phyloP scores from a whole-genome alignment of 2,113 vertebrate species.

The Lamprologus lemairii region DNA sequence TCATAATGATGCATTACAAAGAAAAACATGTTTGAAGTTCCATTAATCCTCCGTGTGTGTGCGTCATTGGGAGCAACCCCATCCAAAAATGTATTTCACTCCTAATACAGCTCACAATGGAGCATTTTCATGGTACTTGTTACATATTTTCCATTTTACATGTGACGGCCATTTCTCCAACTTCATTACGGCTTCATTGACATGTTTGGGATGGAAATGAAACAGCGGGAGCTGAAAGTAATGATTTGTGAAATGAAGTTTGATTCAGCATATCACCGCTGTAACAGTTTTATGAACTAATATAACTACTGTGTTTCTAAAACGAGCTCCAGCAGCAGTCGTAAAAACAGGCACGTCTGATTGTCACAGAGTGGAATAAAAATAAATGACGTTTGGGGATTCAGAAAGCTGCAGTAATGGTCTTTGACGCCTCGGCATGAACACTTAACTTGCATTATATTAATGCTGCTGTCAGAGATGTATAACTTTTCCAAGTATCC shows the following conservation, averaged over 20 bases:
- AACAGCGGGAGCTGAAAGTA: conserved; percentile 38
- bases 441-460: not conserved
- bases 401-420: not conserved
- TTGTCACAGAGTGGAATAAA: not conserved
- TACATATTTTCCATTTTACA: conserved; percentile 60
- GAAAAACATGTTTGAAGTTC: conserved; percentile 67
- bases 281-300: conserved; percentile 25
- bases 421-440: not conserved
- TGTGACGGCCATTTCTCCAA: conserved; percentile 22
- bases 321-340: not conserved
- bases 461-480: not conserved
- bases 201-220: conserved; percentile 30
- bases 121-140: conserved; percentile 42
- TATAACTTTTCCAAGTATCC: not conserved
- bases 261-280: conserved; percentile 21
- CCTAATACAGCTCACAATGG: conserved; percentile 41
- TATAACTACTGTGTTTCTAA: not conserved
- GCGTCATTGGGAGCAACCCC: conserved; percentile 52
- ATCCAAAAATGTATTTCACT: conserved; percentile 44
- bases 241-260: conserved; percentile 51
- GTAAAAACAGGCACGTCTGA: not conserved
- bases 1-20: conserved; percentile 64
- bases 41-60: conserved; percentile 48
- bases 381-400: not conserved
- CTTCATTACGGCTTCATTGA: conserved; percentile 35